Conservation (phyloP, 2,797 vertebrate species). For the Micromesistius poutassou region DNA sequence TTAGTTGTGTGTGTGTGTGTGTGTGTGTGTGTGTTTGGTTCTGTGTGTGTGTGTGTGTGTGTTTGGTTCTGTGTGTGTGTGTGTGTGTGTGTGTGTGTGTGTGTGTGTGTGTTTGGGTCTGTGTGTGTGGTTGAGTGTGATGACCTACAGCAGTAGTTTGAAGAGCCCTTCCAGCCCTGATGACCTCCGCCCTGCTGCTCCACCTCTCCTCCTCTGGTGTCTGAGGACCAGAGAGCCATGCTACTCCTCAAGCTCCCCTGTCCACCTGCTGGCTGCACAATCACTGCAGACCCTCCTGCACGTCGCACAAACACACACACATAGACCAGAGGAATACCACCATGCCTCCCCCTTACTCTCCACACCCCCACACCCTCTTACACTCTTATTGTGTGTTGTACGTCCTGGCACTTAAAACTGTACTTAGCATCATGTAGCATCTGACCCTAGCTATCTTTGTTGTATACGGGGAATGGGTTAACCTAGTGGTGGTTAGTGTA, state of each 20-base stretch:
- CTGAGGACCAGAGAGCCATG: neutral
- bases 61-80: neutral
- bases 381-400: too few species aligned
- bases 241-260: neutral
- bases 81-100: neutral
- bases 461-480: too few species aligned
- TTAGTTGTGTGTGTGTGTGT: neutral
- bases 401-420: too few species aligned
- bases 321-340: neutral
- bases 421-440: too few species aligned
- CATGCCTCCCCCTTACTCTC: too few species aligned
- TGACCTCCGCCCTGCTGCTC: slow-evolving; percentile 33
- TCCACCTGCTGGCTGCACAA: neutral
- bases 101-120: neutral
- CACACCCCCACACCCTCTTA: too few species aligned
- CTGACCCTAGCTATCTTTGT: too few species aligned
- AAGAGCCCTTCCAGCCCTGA: slow-evolving; percentile 38
- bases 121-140: neutral
- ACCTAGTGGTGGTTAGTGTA: too few species aligned
- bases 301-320: neutral
- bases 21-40: neutral
- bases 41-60: neutral
- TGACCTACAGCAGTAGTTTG: slow-evolving; percentile 43
- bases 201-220: slow-evolving; percentile 31
- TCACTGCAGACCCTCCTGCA: neutral